A percentile compares a stretch with the other conserved stretches of the same genome.
Conservation (phyloP, 2,113 vertebrate genomes). For the Hystrix brachyura region DNA sequence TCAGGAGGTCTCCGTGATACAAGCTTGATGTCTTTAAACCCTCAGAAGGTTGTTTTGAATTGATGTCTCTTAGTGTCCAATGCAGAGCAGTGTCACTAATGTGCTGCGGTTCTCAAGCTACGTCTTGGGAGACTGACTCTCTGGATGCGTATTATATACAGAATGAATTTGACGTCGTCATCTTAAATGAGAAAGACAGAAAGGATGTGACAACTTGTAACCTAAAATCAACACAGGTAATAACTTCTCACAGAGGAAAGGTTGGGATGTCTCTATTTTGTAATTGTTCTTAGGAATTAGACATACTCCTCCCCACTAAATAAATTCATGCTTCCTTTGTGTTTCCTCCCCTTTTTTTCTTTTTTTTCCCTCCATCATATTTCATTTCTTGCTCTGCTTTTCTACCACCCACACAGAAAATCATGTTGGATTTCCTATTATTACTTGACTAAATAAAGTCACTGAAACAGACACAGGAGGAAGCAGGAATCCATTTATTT, state of each 20-base stretch:
- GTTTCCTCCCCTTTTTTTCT: not conserved
- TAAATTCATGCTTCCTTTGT: not conserved
- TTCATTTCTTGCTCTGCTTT: slow-evolving; percentile 63
- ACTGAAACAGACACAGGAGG: slow-evolving; percentile 58
- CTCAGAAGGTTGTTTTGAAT: not conserved
- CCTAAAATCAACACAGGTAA: slow-evolving; percentile 67
- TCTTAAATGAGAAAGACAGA: slow-evolving; percentile 51
- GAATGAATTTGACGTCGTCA: slow-evolving; percentile 63
- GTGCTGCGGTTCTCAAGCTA: not conserved
- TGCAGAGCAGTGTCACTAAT: slow-evolving; percentile 53
- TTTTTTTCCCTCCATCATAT: not conserved
- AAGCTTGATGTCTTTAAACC: slow-evolving; percentile 13
- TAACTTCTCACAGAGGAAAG: slow-evolving; percentile 31
- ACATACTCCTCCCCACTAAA: not conserved
- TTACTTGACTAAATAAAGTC: slow-evolving; percentile 73
- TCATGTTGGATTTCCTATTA: slow-evolving; percentile 64
- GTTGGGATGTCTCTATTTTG: slow-evolving; percentile 26
- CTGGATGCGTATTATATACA: slow-evolving; percentile 59
- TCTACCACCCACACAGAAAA: slow-evolving; percentile 54
- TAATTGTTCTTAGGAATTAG: slow-evolving; percentile 34
- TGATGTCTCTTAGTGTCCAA: slow-evolving; percentile 39
- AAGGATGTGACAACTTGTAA: slow-evolving; percentile 53
- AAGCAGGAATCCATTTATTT: slow-evolving; percentile 74
- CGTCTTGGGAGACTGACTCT: slow-evolving; percentile 47
- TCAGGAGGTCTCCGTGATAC: not conserved